phyloP scores from a whole-genome alignment of 2,113 vertebrate genomes.

The Aleadryas rufinucha region DNA sequence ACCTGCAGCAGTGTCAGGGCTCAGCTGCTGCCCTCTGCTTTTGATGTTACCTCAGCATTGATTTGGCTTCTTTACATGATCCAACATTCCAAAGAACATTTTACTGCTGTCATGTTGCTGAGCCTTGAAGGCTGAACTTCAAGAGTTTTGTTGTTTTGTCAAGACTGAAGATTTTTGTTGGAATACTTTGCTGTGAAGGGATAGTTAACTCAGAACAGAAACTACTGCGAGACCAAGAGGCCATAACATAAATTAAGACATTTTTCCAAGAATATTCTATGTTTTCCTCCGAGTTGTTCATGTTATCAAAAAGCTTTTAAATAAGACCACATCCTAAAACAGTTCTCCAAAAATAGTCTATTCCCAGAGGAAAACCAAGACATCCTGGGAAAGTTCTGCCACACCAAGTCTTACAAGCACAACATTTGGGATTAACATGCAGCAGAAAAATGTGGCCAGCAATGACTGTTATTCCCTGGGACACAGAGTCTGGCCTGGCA shows the following conservation, averaged over 20 bases:
- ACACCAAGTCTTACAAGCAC: background rate
- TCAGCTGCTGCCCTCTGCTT: background rate
- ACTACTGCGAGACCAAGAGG: background rate
- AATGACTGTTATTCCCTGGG: background rate
- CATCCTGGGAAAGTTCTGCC: background rate
- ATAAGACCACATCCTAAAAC: background rate
- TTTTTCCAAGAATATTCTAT: background rate
- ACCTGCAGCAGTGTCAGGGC: background rate
- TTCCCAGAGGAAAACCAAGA: background rate
- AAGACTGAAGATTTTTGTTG: background rate
- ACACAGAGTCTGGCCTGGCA: background rate
- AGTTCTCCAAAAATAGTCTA: background rate
- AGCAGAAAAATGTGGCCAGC: background rate
- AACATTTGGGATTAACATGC: background rate
- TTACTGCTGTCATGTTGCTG: background rate
- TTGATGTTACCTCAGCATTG: background rate
- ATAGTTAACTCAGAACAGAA: background rate
- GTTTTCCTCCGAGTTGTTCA: background rate
- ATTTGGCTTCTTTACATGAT: background rate
- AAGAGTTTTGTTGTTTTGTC: background rate
- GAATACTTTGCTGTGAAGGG: background rate
- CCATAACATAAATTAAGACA: background rate
- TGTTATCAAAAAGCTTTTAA: background rate
- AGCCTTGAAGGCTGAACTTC: background rate
- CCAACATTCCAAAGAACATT: background rate